A percentile compares a stretch with the other conserved stretches of the same genome.
Conservation (phyloP, 2,797 vertebrate genomes). For the Lithobates pipiens region DNA sequence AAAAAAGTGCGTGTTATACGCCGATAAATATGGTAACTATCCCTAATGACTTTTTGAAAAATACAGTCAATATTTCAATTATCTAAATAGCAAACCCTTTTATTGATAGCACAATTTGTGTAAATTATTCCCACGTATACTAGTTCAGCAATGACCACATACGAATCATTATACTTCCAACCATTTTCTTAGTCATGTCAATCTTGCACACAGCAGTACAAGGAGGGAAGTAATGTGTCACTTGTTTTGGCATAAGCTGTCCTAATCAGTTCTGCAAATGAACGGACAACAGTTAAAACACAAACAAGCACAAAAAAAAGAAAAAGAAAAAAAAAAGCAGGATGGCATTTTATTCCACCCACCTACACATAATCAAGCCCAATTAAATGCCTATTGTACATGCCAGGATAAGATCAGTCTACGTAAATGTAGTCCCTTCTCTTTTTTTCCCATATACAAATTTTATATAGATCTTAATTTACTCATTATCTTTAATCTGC, state of each 20-base stretch:
- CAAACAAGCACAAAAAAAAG: conserved; percentile 30
- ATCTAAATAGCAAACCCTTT: no score
- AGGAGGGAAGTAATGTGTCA: conserved; percentile 23
- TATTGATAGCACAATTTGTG: neutral
- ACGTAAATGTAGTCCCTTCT: neutral
- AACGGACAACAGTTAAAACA: conserved; percentile 11
- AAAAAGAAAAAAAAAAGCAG: conserved; percentile 37
- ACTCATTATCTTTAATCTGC: conserved; percentile 1
- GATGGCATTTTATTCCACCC: conserved; percentile 37
- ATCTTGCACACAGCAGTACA: neutral
- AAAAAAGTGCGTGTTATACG: no score
- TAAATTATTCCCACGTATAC: neutral
- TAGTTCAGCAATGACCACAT: neutral
- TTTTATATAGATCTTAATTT: neutral
- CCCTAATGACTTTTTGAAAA: no score
- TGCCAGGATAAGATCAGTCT: neutral
- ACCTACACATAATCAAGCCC: conserved; percentile 24
- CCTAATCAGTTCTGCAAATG: conserved; percentile 1
- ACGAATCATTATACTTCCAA: neutral
- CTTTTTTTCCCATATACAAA: neutral
- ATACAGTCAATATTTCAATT: no score
- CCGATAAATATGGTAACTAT: no score
- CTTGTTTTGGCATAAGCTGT: conserved; percentile 4
- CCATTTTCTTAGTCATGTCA: conserved; percentile 13
- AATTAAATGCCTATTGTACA: conserved; percentile 15